These are phyloP conservation scores for Sebastes reedi DNA, from an alignment of 2,797 vertebrate genomes.

Conservation along the genomic window DNA sequence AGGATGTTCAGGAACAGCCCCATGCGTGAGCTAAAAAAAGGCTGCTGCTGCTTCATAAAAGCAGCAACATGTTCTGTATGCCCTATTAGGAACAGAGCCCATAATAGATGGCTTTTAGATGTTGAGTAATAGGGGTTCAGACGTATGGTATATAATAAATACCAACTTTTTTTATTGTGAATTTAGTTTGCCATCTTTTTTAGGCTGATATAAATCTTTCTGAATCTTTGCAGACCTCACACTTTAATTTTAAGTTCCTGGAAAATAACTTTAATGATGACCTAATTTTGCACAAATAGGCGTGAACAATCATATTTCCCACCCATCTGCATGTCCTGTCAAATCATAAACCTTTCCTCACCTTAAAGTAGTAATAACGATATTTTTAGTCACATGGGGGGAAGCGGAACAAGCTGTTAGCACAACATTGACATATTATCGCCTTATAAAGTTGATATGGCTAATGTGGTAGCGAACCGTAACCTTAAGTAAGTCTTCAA, in stretches of 20 bases:
- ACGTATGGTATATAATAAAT: background rate
- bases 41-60: background rate
- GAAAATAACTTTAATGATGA: background rate
- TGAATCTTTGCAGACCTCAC: no score
- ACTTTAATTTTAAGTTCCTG: background rate
- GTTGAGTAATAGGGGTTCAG: background rate
- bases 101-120: background rate
- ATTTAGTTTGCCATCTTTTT: background rate
- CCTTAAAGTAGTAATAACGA: background rate
- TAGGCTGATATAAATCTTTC: background rate
- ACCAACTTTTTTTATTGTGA: background rate
- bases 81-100: background rate
- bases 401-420: background rate
- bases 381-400: background rate
- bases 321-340: background rate
- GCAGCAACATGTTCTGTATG: no score
- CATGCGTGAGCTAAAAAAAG: background rate
- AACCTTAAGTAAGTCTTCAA: no score
- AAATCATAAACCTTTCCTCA: background rate
- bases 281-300: background rate
- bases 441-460: no score
- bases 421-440: no score
- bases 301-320: background rate
- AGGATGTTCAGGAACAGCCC: slow-evolving; percentile 26
- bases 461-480: no score